These are phyloP conservation scores for Drosophila sulfurigaster DNA, from an alignment of 1,140 invertebrate genomes.

Conservation along the genomic window DNA sequence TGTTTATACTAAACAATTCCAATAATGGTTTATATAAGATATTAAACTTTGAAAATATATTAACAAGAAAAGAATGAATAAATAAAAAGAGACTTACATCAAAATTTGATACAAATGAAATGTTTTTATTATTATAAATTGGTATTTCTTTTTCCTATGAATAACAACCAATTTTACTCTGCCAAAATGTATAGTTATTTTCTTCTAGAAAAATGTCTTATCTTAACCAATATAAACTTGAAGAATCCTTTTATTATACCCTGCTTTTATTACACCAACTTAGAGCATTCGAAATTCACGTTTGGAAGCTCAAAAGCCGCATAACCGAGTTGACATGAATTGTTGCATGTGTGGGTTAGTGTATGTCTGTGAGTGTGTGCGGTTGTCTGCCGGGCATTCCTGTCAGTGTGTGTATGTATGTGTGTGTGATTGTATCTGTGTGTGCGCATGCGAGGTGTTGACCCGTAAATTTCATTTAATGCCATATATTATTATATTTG, in stretches of 20 bases:
- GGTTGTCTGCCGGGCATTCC: neutral
- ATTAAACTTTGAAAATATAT: no score
- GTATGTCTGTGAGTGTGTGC: neutral
- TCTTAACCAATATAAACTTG: no score
- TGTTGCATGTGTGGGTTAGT: neutral
- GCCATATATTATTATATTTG: conserved; percentile 56
- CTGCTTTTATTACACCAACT: neutral
- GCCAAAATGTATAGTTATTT: no score
- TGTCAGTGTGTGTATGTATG: neutral
- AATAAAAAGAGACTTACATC: no score
- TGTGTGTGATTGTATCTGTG: neutral
- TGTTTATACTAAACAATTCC: no score
- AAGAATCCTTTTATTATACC: neutral
- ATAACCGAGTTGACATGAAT: neutral
- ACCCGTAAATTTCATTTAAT: conserved; percentile 70
- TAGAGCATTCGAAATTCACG: neutral
- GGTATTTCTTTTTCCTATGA: no score
- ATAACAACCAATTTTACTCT: no score
- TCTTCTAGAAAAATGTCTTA: no score
- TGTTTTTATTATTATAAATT: no score
- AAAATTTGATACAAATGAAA: no score
- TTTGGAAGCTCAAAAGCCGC: neutral
- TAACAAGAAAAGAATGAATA: no score
- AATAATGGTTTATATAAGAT: no score
- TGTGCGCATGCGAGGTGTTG: conserved; percentile 43